Conservation (phyloP, 1,140 invertebrate species). For the Hermetia illucens region DNA sequence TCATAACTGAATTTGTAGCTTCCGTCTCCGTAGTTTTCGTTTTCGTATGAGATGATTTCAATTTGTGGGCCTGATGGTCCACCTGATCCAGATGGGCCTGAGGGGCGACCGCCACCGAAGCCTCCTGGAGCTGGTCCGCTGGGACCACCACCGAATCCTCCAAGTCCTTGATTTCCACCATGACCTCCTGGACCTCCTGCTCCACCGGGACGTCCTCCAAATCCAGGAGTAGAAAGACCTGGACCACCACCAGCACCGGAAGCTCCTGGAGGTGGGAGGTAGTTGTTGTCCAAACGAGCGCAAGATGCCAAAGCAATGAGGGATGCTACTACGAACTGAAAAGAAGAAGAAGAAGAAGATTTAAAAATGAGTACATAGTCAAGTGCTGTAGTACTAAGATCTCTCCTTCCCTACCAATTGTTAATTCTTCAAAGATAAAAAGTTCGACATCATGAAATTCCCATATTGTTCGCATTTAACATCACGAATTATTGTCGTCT, state of each 20-base stretch:
- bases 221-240: constrained; percentile 14
- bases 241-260: constrained; percentile 6
- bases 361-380: no score
- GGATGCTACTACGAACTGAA: constrained; percentile 20
- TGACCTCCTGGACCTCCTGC: constrained; percentile 14
- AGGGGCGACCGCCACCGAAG: constrained; percentile 4
- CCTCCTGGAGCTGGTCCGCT: constrained; percentile 11
- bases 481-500: no score
- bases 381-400: no score
- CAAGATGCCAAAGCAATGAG: constrained; percentile 18
- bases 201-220: constrained; percentile 15
- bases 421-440: no score
- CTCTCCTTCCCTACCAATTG: no score
- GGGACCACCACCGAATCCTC: constrained; percentile 21
- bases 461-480: no score
- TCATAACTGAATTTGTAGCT: constrained; percentile 36
- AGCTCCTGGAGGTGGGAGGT: constrained; percentile 24
- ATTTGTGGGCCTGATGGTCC: constrained; percentile 21
- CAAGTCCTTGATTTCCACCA: constrained; percentile 19
- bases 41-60: constrained; percentile 38
- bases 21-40: constrained; percentile 41
- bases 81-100: constrained; percentile 10
- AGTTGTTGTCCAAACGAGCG: constrained; percentile 32
- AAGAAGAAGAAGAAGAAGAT: no score
- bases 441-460: no score